Base-by-base conservation (phyloP, 2,797 vertebrate species). In the Lates japonicus region DNA sequence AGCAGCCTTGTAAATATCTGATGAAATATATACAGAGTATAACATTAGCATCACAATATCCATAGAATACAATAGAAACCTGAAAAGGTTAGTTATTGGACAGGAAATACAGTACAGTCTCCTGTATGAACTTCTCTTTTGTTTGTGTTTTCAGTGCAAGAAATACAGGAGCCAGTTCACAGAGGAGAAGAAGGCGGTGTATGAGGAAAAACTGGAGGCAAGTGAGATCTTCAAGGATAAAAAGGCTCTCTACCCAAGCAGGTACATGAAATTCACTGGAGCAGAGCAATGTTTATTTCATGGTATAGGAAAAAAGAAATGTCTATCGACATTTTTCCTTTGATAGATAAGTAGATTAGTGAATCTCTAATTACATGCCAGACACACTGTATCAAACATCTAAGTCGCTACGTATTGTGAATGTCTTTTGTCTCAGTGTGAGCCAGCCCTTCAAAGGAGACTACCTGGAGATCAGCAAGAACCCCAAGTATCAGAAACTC, bases 181-280 rank as follows among this genome's bases (percentile, higher is more conserved):
- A 39, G 96, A 97, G 85, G 97, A 99, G 89, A 97, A 94, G 93
- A 99, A 97, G 85, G 97, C 97, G 0, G 94, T 98, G 82, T 99
- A 96, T 70, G 97, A 98, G 90, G 98, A 99, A 93, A 99, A 99
- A 88, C 96, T 99, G 88, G 97, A 98, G 94, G 98, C 98, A 52
- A 99, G 98, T 41, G 96, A 98, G 92, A 95, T 99, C 91, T 99
- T 99, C 94, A 99, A 98, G 93, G 97, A 98, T 91, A 99, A 98
- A 90, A 99, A 99, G 92, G 96, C 97, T 83, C 96, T 99, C 59
- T 99, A 99, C 87, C 96, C 98, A 33, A 97, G 96, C 94, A 99
- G 98, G 98, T 99, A 96, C 33, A 39, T 33, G 20, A 35, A 14
- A 37, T 4, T 42, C 9, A 42, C 31, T 13, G 12, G 6, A 42